phyloP scores from a whole-genome alignment of 2,113 vertebrate species.

The Mirza zaza region DNA sequence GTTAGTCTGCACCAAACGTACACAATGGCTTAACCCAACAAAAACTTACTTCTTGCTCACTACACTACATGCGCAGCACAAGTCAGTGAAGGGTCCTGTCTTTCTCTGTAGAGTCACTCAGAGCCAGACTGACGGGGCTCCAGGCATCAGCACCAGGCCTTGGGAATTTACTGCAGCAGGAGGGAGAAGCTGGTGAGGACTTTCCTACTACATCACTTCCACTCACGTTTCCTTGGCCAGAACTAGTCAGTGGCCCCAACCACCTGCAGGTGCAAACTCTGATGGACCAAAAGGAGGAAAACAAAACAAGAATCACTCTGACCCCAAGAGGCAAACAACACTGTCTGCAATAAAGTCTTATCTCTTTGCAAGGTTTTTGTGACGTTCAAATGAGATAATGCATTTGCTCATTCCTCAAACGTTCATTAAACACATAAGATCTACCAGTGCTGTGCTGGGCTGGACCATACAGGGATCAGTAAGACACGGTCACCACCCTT shows the following conservation, averaged over 20 bases:
- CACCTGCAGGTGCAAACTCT: neutral
- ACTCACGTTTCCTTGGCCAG: neutral
- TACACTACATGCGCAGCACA: neutral
- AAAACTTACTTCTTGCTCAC: neutral
- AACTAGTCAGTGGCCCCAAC: neutral
- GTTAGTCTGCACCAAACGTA: neutral
- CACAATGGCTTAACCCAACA: neutral
- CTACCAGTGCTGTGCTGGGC: neutral
- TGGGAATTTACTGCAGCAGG: neutral
- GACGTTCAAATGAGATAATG: slow-evolving; percentile 3
- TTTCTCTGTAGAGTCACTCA: neutral
- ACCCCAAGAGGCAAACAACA: neutral
- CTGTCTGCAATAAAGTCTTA: neutral
- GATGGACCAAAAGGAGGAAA: neutral
- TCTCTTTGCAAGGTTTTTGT: neutral
- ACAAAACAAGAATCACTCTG: neutral
- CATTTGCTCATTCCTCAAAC: slow-evolving; percentile 10
- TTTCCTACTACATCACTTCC: neutral
- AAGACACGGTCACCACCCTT: neutral
- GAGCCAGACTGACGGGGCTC: too few relatives aligned
- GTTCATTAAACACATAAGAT: neutral
- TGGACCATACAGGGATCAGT: neutral
- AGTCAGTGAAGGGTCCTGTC: neutral
- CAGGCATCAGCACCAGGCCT: too few relatives aligned
- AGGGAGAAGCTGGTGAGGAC: neutral